phyloP scores from a whole-genome alignment of 1,140 invertebrate genomes.

The Lepidurus packardi region DNA sequence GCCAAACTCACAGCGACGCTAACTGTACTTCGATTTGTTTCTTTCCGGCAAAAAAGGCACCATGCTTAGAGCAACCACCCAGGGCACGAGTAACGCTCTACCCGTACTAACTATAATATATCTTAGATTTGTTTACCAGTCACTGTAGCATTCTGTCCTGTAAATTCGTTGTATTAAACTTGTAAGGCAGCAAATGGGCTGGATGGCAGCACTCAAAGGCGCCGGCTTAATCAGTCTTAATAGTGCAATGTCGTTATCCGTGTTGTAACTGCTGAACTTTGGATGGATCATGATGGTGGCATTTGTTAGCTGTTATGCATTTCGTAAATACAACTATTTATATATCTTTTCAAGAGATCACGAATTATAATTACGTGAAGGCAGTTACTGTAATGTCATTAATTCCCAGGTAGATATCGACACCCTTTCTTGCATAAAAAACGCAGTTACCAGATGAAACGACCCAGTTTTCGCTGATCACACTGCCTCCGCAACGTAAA shows the following conservation, averaged over 20 bases:
- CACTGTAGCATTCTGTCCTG: slow-evolving; percentile 24
- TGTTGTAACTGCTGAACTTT: too few species aligned
- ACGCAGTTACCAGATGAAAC: slow-evolving; percentile 52
- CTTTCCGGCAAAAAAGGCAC: background rate
- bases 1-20: too few species aligned
- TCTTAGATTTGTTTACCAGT: slow-evolving; percentile 13
- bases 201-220: slow-evolving; percentile 31
- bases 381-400: background rate
- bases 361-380: background rate
- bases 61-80: too few species aligned
- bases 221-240: slow-evolving; percentile 36
- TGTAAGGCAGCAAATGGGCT: slow-evolving; percentile 36
- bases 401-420: slow-evolving; percentile 7
- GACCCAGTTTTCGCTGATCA: slow-evolving; percentile 52
- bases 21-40: slow-evolving; percentile 46
- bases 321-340: background rate
- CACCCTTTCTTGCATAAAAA: slow-evolving; percentile 36
- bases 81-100: too few species aligned
- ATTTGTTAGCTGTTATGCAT: background rate
- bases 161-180: background rate
- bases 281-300: slow-evolving; percentile 43
- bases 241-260: slow-evolving; percentile 44
- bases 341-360: background rate
- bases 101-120: background rate
- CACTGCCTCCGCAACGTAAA: slow-evolving; percentile 48